phyloP scores from a whole-genome alignment of 2,113 vertebrate genomes.

The Cepphus grylle region DNA sequence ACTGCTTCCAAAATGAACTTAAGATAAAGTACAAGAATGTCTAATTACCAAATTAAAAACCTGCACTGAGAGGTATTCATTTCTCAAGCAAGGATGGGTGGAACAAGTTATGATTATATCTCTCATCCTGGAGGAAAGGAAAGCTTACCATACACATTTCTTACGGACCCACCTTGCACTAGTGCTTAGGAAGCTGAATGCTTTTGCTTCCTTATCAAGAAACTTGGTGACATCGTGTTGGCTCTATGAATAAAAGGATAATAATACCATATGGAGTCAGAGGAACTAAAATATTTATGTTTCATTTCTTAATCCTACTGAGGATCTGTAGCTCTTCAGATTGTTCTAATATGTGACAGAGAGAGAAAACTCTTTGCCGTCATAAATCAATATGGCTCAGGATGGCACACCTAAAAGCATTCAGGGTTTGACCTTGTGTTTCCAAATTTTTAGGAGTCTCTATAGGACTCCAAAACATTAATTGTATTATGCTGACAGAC shows the following conservation, averaged over 20 bases:
- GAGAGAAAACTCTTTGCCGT: not conserved
- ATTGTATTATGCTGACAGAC: conserved; percentile 41
- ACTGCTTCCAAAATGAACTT: not conserved
- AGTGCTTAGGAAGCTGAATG: not conserved
- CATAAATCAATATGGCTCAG: conserved; percentile 24
- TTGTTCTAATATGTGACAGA: conserved; percentile 14
- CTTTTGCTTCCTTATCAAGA: not conserved
- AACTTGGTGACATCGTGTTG: not conserved
- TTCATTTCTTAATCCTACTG: conserved; percentile 41
- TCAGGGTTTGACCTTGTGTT: conserved; percentile 45
- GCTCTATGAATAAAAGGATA: not conserved
- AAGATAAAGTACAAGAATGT: not conserved
- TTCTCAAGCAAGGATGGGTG: not conserved
- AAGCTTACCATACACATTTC: not conserved
- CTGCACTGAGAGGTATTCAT: not conserved
- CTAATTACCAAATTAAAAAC: conserved; percentile 1
- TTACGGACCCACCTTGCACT: not conserved
- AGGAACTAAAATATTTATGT: conserved; percentile 46
- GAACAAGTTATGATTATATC: not conserved
- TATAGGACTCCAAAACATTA: conserved; percentile 8
- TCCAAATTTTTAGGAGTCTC: conserved; percentile 49
- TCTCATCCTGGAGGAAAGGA: not conserved
- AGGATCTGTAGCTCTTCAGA: not conserved
- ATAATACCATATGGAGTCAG: not conserved
- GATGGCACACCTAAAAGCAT: not conserved